phyloP scores from a whole-genome alignment of 2,888 invertebrate species.

The Scaptomyza tumidula region DNA sequence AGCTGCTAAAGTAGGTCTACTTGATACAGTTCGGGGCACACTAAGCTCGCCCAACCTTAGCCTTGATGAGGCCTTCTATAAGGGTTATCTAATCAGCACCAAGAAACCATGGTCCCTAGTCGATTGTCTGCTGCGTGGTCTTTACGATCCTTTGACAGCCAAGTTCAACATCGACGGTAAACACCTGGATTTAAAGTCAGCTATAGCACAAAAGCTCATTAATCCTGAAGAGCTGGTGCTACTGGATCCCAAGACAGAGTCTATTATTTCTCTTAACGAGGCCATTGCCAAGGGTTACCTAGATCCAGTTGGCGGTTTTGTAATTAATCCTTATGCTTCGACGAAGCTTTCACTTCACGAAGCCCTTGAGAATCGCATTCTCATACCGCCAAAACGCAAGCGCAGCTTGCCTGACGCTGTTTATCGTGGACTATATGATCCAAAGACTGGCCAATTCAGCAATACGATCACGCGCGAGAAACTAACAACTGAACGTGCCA shows the following conservation, averaged over 20 bases:
- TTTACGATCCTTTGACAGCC: slow-evolving; percentile 91
- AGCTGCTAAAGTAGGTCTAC: slow-evolving; percentile 88
- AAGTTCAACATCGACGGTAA: slow-evolving; percentile 89
- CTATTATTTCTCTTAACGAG: slow-evolving; percentile 91
- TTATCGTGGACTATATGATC: slow-evolving; percentile 96
- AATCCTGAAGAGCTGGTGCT: slow-evolving; percentile 91
- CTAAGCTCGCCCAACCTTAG: slow-evolving; percentile 89
- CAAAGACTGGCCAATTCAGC: slow-evolving; percentile 92
- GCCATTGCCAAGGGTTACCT: slow-evolving; percentile 91
- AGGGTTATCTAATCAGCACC: slow-evolving; percentile 92
- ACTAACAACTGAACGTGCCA: slow-evolving; percentile 92
- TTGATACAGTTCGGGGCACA: slow-evolving; percentile 89
- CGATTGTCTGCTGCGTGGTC: slow-evolving; percentile 92
- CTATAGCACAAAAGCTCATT: slow-evolving; percentile 90
- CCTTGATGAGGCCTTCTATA: slow-evolving; percentile 91
- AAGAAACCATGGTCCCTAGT: slow-evolving; percentile 92
- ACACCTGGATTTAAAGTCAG: slow-evolving; percentile 89
- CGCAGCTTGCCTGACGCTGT: slow-evolving; percentile 94
- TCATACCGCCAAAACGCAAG: slow-evolving; percentile 92
- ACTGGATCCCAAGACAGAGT: slow-evolving; percentile 91
- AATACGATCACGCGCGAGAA: slow-evolving; percentile 92
- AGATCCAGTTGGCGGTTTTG: slow-evolving; percentile 92
- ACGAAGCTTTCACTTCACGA: slow-evolving; percentile 91
- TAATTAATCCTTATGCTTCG: slow-evolving; percentile 90
- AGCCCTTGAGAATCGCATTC: slow-evolving; percentile 92